phyloP scores from a whole-genome alignment of 2,113 vertebrate genomes.

The Dryoscopus gambensis region DNA sequence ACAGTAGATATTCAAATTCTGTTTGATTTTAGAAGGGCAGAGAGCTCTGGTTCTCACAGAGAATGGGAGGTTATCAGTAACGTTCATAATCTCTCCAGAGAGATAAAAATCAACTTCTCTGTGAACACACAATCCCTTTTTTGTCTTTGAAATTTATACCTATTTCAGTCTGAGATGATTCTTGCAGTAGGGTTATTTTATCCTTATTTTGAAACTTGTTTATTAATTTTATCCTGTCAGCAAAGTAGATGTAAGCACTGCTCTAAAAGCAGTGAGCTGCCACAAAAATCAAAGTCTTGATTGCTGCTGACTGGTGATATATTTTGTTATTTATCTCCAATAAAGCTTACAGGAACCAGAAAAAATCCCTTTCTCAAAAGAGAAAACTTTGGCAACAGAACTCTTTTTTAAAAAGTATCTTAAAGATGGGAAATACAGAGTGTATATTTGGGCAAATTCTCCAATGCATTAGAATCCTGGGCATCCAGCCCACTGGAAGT shows the following conservation, averaged over 20 bases:
- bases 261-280: background rate
- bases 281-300: background rate
- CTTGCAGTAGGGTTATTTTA: background rate
- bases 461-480: background rate
- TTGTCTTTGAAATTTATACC: background rate
- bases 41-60: background rate
- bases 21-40: background rate
- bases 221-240: background rate
- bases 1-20: background rate
- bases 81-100: background rate
- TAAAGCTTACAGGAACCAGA: background rate
- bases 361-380: background rate
- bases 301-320: background rate
- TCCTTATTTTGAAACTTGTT: background rate
- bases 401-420: background rate
- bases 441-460: background rate
- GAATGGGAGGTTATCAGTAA: background rate
- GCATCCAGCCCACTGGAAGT: background rate
- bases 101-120: background rate
- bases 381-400: background rate
- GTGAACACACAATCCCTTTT: background rate
- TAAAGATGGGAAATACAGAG: background rate
- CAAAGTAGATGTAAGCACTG: background rate
- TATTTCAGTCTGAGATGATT: background rate
- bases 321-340: background rate